These are phyloP conservation scores for Ips typographus DNA, from an alignment of 1,140 invertebrate genomes.

Conservation along the genomic window DNA sequence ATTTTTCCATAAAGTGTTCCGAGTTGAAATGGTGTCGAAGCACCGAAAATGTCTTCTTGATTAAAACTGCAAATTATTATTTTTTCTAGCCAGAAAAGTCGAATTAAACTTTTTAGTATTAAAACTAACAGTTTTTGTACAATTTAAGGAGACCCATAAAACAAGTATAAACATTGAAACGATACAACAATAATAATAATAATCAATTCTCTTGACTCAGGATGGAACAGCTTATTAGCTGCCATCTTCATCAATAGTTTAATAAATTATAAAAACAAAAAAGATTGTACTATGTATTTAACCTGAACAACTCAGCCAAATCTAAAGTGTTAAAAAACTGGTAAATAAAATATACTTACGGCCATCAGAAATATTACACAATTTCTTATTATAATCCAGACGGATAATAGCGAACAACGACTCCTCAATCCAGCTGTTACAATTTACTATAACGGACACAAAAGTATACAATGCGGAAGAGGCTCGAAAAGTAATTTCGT, in stretches of 20 bases:
- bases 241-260: no score
- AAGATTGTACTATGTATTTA: no score
- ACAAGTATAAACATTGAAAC: no score
- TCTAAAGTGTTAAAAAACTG: conserved; percentile 12
- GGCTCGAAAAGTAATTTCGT: conserved; percentile 52
- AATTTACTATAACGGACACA: conserved; percentile 49
- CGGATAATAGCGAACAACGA: conserved; percentile 50
- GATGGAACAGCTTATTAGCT: no score
- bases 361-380: conserved; percentile 35
- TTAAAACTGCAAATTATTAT: conserved; percentile 8
- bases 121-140: no score
- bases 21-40: conserved; percentile 9
- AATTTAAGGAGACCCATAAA: no score
- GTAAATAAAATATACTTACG: conserved; percentile 6
- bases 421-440: conserved; percentile 50
- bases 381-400: conserved; percentile 49
- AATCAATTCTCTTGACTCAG: no score
- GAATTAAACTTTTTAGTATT: no score
- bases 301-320: not conserved
- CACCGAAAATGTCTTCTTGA: conserved; percentile 9
- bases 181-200: no score
- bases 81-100: no score
- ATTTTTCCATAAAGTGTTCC: conserved; percentile 50
- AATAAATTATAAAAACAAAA: no score
- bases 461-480: conserved; percentile 51